Evolutionary conservation across 1,140 invertebrate genomes (phyloP).

Genomic region (Drosophila cardini): DNA sequence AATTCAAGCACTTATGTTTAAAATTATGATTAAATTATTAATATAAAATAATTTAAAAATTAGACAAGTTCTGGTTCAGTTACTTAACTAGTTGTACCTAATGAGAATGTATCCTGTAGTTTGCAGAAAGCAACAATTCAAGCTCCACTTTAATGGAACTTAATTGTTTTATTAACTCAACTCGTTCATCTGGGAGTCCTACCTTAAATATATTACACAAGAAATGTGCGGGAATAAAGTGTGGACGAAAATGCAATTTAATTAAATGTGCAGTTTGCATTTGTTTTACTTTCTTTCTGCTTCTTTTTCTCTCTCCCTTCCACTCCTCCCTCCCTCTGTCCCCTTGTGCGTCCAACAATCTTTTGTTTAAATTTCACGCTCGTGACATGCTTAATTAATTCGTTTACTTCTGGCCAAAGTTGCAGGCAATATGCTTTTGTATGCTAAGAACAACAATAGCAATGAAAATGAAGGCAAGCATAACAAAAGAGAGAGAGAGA

Average conservation of each 20-base stretch:
- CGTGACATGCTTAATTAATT: constrained; percentile 80
- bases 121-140: constrained; percentile 59
- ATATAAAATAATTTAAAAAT: background rate
- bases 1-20: no score
- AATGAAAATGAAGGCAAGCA: constrained; percentile 31
- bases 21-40: no score
- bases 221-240: constrained; percentile 14
- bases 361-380: constrained; percentile 76
- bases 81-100: constrained; percentile 18
- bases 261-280: constrained; percentile 78
- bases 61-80: background rate
- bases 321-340: background rate
- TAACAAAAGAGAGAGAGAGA: constrained; percentile 7
- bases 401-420: constrained; percentile 54
- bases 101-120: constrained; percentile 18
- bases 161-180: constrained; percentile 73
- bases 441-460: constrained; percentile 15
- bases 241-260: constrained; percentile 59
- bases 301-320: background rate
- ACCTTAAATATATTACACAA: background rate
- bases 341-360: constrained; percentile 38
- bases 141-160: constrained; percentile 49
- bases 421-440: constrained; percentile 19
- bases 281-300: constrained; percentile 44
- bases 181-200: constrained; percentile 2